A percentile compares a stretch with the other conserved stretches of the same genome.
Evolutionary conservation across 1,140 invertebrate genomes (phyloP).

Genomic region (Pseudomyrmex pallidus): DNA sequence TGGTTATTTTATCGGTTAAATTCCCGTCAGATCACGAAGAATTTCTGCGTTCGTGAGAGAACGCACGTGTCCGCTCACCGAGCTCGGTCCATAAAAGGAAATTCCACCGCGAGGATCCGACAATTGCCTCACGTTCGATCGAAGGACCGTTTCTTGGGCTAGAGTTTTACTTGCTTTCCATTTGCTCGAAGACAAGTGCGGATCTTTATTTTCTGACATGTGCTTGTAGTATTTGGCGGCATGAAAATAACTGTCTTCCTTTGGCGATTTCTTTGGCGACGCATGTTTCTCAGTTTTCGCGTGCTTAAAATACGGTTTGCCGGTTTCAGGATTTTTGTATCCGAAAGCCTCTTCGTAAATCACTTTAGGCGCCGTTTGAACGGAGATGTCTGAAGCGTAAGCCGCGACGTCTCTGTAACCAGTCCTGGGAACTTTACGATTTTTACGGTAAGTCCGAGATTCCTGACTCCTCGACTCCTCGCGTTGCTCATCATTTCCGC

Average conservation of each 20-base stretch:
- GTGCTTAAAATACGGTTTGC: slow-evolving; percentile 56
- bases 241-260: slow-evolving; percentile 56
- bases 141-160: slow-evolving; percentile 47
- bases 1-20: slow-evolving; percentile 39
- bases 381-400: slow-evolving; percentile 30
- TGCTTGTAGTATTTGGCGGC: slow-evolving; percentile 70
- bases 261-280: slow-evolving; percentile 49
- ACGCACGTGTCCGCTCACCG: not conserved
- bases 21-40: slow-evolving; percentile 61
- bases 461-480: slow-evolving; percentile 24
- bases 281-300: slow-evolving; percentile 26
- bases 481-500: not conserved
- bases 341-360: slow-evolving; percentile 68
- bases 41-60: slow-evolving; percentile 38
- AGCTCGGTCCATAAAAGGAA: slow-evolving; percentile 6
- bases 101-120: not conserved
- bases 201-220: slow-evolving; percentile 62
- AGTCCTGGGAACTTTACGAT: slow-evolving; percentile 31
- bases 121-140: slow-evolving; percentile 14
- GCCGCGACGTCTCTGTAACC: slow-evolving; percentile 59
- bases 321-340: slow-evolving; percentile 67
- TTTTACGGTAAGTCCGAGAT: not conserved
- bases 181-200: slow-evolving; percentile 64
- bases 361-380: slow-evolving; percentile 29
- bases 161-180: slow-evolving; percentile 70